phyloP scores from a whole-genome alignment of 2,113 vertebrate genomes.

The Thalassarche chlororhynchos region DNA sequence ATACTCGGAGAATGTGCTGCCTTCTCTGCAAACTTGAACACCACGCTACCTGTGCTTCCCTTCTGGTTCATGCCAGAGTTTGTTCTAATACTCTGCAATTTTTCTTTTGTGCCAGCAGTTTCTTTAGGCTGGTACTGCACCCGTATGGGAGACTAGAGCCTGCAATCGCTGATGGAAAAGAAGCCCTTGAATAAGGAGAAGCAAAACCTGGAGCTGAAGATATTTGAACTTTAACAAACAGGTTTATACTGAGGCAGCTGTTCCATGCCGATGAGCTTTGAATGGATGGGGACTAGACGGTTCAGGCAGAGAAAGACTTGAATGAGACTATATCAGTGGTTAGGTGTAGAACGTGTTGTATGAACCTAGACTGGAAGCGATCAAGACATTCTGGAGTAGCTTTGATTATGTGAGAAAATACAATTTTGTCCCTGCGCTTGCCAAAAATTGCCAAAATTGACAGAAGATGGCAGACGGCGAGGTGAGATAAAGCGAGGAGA shows the following conservation, averaged over 20 bases:
- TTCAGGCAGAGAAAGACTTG: neutral
- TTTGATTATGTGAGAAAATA: neutral
- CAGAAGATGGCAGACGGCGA: fast-evolving
- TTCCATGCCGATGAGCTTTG: neutral
- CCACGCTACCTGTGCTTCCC: neutral
- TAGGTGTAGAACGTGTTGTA: neutral
- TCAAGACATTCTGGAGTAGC: neutral
- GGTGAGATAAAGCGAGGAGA: neutral
- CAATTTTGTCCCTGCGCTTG: neutral
- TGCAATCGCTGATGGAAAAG: neutral
- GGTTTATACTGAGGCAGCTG: neutral
- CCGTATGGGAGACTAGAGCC: neutral
- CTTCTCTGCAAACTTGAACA: neutral
- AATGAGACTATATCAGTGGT: neutral
- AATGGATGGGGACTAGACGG: fast-evolving
- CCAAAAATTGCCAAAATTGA: neutral
- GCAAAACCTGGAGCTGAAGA: neutral
- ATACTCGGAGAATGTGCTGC: neutral
- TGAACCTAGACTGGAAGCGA: neutral
- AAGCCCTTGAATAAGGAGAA: neutral
- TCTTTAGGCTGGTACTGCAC: neutral
- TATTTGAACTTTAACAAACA: neutral
- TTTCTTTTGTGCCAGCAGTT: neutral
- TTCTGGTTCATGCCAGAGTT: neutral
- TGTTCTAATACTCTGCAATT: neutral